Percentiles rank a stretch among this genome's conserved stretches.
phyloP scores from a whole-genome alignment of 1,140 invertebrate genomes.

The Holcopasites calliopsidis region DNA sequence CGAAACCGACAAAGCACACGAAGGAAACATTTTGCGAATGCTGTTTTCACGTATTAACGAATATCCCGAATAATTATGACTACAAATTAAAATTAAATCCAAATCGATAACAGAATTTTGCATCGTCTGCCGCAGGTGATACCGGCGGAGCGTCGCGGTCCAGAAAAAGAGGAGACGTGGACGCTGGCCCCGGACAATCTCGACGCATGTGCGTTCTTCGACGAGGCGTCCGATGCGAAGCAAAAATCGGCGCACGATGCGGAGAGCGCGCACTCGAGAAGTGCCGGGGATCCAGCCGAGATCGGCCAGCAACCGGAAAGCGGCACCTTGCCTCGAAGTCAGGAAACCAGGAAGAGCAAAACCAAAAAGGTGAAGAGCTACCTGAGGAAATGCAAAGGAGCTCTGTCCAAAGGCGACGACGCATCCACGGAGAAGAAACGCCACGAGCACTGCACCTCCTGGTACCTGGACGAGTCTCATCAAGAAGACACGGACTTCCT shows the following conservation, averaged over 20 bases:
- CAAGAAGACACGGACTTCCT: slow-evolving; percentile 25
- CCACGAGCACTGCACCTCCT: slow-evolving; percentile 67
- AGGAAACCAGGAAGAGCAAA: slow-evolving; percentile 77
- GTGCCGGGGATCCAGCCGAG: slow-evolving; percentile 8
- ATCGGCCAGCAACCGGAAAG: slow-evolving; percentile 39
- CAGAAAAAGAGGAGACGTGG: slow-evolving; percentile 76
- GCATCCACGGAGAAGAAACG: slow-evolving; percentile 66
- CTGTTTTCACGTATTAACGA: too few species aligned
- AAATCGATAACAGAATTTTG: too few species aligned
- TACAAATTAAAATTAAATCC: too few species aligned
- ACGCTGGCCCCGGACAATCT: slow-evolving; percentile 59
- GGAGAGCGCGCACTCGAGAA: slow-evolving; percentile 43
- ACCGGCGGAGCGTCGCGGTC: slow-evolving; percentile 72
- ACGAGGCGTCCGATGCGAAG: slow-evolving; percentile 45
- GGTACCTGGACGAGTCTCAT: slow-evolving; percentile 71
- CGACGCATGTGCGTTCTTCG: slow-evolving; percentile 11
- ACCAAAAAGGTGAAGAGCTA: slow-evolving; percentile 78
- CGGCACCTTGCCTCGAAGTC: slow-evolving; percentile 61
- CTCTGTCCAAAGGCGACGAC: slow-evolving; percentile 72
- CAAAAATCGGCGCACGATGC: background rate
- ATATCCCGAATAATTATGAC: too few species aligned
- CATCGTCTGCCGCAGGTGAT: slow-evolving; percentile 73
- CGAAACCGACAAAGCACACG: too few species aligned
- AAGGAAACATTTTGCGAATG: too few species aligned
- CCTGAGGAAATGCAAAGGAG: slow-evolving; percentile 78